A percentile compares a stretch with the other conserved stretches of the same genome.
Conservation (phyloP, 1,140 invertebrate species). For the Drosophila leontia region DNA sequence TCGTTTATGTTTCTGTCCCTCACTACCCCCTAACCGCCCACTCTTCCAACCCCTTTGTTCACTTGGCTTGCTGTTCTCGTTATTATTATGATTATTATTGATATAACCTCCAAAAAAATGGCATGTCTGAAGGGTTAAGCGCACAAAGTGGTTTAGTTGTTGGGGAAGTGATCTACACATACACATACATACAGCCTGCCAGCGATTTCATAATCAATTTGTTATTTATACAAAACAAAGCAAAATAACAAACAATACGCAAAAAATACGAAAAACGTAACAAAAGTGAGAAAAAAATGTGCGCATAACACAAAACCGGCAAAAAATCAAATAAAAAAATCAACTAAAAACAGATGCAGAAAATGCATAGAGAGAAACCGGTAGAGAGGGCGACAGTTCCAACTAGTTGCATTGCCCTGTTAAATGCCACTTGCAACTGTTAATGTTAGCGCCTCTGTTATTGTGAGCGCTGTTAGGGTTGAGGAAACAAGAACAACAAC, state of each 20-base stretch:
- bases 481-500: constrained; percentile 1
- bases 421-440: constrained; percentile 32
- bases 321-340: constrained; percentile 39
- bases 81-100: constrained; percentile 55
- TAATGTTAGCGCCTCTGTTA: constrained; percentile 11
- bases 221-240: constrained; percentile 49
- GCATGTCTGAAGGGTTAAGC: constrained; percentile 40
- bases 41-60: constrained; percentile 48
- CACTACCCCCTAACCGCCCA: neutral
- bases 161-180: constrained; percentile 33
- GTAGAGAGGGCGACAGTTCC: constrained; percentile 11
- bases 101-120: constrained; percentile 58
- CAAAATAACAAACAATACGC: constrained; percentile 20
- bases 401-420: constrained; percentile 60
- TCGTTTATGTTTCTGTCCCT: constrained; percentile 50
- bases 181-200: constrained; percentile 2
- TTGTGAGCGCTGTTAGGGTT: neutral
- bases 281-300: constrained; percentile 27
- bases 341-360: constrained; percentile 37
- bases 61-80: constrained; percentile 19
- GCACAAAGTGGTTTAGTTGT: constrained; percentile 10
- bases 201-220: constrained; percentile 59
- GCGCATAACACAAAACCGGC: constrained; percentile 50
- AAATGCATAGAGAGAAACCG: constrained; percentile 3
- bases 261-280: constrained; percentile 12